phyloP scores from a whole-genome alignment of 2,797 vertebrate species.

The Hippoglossus hippoglossus region DNA sequence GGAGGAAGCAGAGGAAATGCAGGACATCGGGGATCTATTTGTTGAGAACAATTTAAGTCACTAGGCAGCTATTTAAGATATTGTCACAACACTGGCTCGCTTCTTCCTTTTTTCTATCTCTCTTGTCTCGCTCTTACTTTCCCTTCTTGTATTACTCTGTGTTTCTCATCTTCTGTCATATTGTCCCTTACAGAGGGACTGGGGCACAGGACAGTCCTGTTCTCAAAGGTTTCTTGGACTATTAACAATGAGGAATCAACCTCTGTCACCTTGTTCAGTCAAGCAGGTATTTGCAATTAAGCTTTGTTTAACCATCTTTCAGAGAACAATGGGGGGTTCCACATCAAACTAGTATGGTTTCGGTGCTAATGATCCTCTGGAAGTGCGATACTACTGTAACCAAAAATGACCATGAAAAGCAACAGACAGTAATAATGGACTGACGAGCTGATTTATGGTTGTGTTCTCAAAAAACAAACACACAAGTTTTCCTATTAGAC shows the following conservation, averaged over 20 bases:
- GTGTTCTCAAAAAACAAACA: too few relatives aligned
- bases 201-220: constrained; percentile 18
- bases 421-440: too few relatives aligned
- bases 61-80: constrained; percentile 27
- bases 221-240: constrained; percentile 8
- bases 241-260: background rate
- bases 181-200: constrained; percentile 10
- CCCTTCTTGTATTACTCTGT: constrained; percentile 19
- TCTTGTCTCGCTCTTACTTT: background rate
- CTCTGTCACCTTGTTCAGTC: background rate
- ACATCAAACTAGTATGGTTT: too few relatives aligned
- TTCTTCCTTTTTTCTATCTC: constrained; percentile 8
- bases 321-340: too few relatives aligned
- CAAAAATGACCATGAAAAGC: too few relatives aligned
- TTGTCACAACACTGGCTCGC: constrained; percentile 41
- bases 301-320: too few relatives aligned
- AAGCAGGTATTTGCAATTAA: too few relatives aligned
- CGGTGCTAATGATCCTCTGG: too few relatives aligned
- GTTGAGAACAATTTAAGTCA: constrained; percentile 41
- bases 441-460: too few relatives aligned
- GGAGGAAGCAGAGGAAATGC: constrained; percentile 40
- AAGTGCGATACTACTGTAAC: too few relatives aligned
- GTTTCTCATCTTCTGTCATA: constrained; percentile 14
- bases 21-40: constrained; percentile 53
- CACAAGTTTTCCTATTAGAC: too few relatives aligned